Evolutionary conservation across 2,888 invertebrate species (phyloP).

Genomic region (Cotesia congregata): DNA sequence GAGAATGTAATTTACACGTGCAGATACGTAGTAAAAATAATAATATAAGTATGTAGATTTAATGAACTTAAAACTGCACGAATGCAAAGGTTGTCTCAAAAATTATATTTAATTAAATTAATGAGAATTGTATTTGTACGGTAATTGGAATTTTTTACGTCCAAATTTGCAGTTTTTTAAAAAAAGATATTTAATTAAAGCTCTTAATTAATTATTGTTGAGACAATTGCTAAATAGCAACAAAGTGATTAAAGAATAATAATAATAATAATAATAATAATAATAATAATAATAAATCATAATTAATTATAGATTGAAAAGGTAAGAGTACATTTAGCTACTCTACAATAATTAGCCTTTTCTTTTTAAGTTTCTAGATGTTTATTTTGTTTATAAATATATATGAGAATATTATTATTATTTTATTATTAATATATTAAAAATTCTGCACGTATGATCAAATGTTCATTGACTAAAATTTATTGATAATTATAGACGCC

Average conservation of each 20-base stretch:
- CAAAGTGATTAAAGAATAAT: constrained; percentile 31
- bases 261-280: no score
- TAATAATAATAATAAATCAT: constrained; percentile 14
- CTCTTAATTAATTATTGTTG: constrained; percentile 1
- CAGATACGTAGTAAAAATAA: constrained; percentile 8
- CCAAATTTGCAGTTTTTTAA: constrained; percentile 21
- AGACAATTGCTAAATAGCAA: constrained; percentile 12
- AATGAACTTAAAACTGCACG: constrained; percentile 14
- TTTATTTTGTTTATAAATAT: constrained; percentile 58
- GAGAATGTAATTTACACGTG: background rate
- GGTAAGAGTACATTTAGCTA: constrained; percentile 39
- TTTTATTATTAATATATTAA: background rate
- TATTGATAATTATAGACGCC: constrained; percentile 10
- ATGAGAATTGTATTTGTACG: background rate
- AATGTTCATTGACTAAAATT: constrained; percentile 7
- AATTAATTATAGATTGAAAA: constrained; percentile 9
- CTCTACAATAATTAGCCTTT: constrained; percentile 49
- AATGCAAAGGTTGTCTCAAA: constrained; percentile 6
- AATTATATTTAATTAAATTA: background rate
- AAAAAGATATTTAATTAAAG: background rate
- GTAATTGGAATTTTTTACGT: constrained; percentile 24
- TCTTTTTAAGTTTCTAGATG: constrained; percentile 64
- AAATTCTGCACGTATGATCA: background rate
- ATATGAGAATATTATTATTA: constrained; percentile 35
- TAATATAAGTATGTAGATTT: constrained; percentile 12